phyloP scores from a whole-genome alignment of 2,113 vertebrate genomes.

The Labeo catla region DNA sequence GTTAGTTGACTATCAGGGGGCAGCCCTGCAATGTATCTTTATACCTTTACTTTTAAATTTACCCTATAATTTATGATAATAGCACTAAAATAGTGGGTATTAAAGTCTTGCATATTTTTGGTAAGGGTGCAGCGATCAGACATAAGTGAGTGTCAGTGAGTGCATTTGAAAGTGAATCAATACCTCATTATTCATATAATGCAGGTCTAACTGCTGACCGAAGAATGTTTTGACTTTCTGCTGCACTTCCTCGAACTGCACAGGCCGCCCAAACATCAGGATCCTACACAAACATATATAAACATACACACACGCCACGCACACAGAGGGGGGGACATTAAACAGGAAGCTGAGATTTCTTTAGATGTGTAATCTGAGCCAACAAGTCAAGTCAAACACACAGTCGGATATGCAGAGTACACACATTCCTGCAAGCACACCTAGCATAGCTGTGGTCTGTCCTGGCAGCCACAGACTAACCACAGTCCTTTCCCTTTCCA shows the following conservation, averaged over 20 bases:
- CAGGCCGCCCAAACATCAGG: constrained; percentile 88
- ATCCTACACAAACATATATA: constrained; percentile 76
- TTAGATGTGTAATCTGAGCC: constrained; percentile 31
- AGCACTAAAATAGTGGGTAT: neutral
- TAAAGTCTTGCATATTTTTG: neutral
- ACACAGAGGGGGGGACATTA: constrained; percentile 42
- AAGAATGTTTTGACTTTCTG: constrained; percentile 91
- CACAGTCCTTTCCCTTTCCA: constrained; percentile 78
- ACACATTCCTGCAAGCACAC: constrained; percentile 83
- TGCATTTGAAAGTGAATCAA: constrained; percentile 1
- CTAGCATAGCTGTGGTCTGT: constrained; percentile 90
- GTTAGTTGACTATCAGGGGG: too few relatives aligned
- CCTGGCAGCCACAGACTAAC: constrained; percentile 81
- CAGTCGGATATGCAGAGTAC: constrained; percentile 58
- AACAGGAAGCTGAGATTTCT: constrained; percentile 49
- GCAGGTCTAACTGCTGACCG: constrained; percentile 89
- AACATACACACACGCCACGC: constrained; percentile 50
- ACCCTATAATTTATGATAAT: neutral
- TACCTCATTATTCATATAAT: constrained; percentile 98
- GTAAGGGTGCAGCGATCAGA: neutral
- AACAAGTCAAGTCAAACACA: constrained; percentile 40
- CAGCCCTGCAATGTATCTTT: too few relatives aligned
- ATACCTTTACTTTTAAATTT: neutral
- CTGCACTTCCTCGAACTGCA: constrained; percentile 90
- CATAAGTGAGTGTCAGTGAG: neutral